Evolutionary conservation across 2,888 invertebrate species (phyloP).

Genomic region (Eristalis arbustorum): DNA sequence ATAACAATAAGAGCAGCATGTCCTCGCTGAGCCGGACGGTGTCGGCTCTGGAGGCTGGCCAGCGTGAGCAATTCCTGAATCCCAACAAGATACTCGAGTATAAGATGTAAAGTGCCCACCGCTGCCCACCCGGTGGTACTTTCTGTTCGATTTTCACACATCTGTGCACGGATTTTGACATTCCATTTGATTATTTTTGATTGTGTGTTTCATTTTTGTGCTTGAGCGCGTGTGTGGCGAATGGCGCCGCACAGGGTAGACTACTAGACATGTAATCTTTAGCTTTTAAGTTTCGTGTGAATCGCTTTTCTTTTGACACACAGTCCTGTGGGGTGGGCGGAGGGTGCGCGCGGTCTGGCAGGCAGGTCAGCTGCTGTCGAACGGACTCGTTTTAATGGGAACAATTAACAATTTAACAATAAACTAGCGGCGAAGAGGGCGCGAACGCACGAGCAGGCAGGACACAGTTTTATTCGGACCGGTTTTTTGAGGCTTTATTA

Average conservation of each 20-base stretch:
- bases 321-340: background rate
- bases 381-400: conserved; percentile 33
- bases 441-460: background rate
- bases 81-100: conserved; percentile 80
- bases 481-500: background rate
- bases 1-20: conserved; percentile 74
- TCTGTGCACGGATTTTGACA: background rate
- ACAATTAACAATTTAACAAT: conserved; percentile 49
- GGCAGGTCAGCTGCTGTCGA: background rate
- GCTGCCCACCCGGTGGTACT: conserved; percentile 73
- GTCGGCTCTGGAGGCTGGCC: conserved; percentile 79
- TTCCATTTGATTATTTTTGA: background rate
- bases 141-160: background rate
- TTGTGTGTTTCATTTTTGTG: background rate
- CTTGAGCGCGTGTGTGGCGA: conserved; percentile 78
- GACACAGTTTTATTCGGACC: background rate
- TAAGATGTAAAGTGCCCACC: conserved; percentile 78
- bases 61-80: conserved; percentile 80
- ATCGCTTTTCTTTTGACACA: conserved; percentile 10
- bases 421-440: background rate
- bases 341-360: background rate
- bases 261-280: background rate
- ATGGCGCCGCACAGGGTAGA: conserved; percentile 67
- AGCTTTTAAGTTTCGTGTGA: background rate
- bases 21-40: conserved; percentile 78